These are phyloP conservation scores for Echeneis naucrates DNA, from an alignment of 2,797 vertebrate genomes.

Conservation along the genomic window DNA sequence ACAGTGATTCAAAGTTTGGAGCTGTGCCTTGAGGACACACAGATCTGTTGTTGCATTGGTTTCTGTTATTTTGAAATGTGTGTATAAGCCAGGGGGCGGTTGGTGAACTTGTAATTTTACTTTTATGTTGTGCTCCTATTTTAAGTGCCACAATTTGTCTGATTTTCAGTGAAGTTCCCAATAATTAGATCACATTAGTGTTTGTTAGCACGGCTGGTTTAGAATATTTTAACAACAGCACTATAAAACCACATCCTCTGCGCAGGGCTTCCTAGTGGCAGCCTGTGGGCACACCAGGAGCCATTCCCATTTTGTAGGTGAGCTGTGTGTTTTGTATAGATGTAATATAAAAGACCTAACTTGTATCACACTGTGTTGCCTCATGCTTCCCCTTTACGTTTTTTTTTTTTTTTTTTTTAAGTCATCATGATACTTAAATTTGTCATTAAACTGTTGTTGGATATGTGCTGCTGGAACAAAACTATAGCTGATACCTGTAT, in stretches of 20 bases:
- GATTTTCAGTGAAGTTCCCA: conserved; percentile 24
- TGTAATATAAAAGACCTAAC: conserved; percentile 28
- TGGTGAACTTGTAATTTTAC: conserved; percentile 22
- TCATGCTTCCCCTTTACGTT: not conserved
- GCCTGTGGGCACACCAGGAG: conserved; percentile 25
- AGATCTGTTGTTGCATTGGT: conserved; percentile 17
- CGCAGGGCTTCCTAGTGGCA: conserved; percentile 24
- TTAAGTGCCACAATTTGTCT: conserved; percentile 25
- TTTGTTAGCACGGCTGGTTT: conserved; percentile 23
- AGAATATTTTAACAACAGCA: conserved; percentile 31
- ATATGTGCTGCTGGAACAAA: not conserved
- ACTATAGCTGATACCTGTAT: not conserved
- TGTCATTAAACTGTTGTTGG: not conserved
- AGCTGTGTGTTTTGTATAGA: conserved; percentile 21
- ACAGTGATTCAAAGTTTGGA: conserved; percentile 14
- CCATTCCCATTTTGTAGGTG: conserved; percentile 32
- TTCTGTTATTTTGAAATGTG: conserved; percentile 39
- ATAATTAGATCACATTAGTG: conserved; percentile 36
- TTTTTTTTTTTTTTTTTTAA: not conserved
- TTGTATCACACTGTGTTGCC: conserved; percentile 11
- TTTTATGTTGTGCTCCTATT: conserved; percentile 25
- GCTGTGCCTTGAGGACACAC: conserved; percentile 33
- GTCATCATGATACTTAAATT: not conserved
- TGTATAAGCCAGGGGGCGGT: conserved; percentile 14
- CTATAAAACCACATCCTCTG: conserved; percentile 21